Percentiles rank a stretch among this genome's conserved stretches.
phyloP scores from a whole-genome alignment of 2,888 invertebrate species.

The Drosophila koepferae region DNA sequence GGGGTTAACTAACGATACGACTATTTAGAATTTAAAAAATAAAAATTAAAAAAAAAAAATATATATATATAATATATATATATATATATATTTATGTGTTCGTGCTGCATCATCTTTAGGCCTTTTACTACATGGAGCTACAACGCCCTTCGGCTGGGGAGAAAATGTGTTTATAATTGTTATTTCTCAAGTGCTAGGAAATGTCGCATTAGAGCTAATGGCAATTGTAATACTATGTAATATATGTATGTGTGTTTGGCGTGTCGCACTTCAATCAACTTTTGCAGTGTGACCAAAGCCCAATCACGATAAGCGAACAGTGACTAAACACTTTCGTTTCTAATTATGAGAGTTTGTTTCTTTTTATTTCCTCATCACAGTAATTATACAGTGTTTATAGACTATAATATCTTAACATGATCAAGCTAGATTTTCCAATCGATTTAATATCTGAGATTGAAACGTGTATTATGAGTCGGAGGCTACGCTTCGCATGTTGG shows the following conservation, averaged over 20 bases:
- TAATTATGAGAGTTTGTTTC: neutral
- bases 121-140: neutral
- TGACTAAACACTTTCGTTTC: conserved; percentile 31
- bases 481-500: too few relatives aligned
- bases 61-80: neutral
- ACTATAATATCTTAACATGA: neutral
- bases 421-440: neutral
- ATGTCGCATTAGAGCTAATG: conserved; percentile 21
- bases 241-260: neutral
- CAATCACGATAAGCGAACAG: conserved; percentile 18
- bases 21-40: neutral
- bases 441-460: neutral
- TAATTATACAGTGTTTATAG: neutral
- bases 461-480: too few relatives aligned
- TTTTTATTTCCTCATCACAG: conserved; percentile 8
- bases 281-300: conserved; percentile 12
- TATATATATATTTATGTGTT: neutral
- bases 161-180: conserved; percentile 36
- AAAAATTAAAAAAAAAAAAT: neutral
- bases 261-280: conserved; percentile 18
- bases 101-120: conserved; percentile 25
- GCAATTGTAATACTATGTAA: conserved; percentile 11
- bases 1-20: conserved; percentile 35
- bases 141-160: conserved; percentile 15
- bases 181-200: conserved; percentile 32